These are phyloP conservation scores for Clarias magur DNA, from an alignment of 2,113 vertebrate species.

Conservation along the genomic window DNA sequence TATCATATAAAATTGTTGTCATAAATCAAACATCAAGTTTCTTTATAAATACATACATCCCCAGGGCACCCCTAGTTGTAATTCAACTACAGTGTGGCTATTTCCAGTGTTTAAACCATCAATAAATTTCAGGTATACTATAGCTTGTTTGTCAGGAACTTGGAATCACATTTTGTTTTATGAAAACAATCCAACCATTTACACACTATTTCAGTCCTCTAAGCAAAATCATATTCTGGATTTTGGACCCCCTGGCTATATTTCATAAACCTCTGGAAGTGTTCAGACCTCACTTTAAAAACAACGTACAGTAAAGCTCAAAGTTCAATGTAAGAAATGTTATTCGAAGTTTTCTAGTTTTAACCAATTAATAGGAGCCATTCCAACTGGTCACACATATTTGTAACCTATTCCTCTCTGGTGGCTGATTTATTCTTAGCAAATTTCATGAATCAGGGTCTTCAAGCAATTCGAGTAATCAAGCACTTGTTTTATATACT, in stretches of 20 bases:
- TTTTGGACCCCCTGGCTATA: background rate
- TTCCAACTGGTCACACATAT: background rate
- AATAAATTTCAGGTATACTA: background rate
- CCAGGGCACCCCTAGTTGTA: background rate
- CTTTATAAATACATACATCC: background rate
- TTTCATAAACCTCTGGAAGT: background rate
- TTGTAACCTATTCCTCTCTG: background rate
- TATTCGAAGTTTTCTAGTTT: background rate
- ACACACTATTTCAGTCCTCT: background rate
- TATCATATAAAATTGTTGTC: background rate
- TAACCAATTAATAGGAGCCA: background rate
- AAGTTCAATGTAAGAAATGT: background rate
- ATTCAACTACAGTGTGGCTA: background rate
- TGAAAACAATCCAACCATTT: background rate
- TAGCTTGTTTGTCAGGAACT: background rate
- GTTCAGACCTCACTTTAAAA: background rate
- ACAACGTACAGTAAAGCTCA: background rate
- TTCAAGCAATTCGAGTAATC: conserved; percentile 3
- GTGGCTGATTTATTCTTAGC: background rate
- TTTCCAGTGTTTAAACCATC: background rate
- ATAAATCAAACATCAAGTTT: background rate
- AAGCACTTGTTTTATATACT: background rate
- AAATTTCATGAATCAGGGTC: background rate
- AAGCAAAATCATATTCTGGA: background rate
- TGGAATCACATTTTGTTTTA: background rate